These are phyloP conservation scores for Calonectris borealis DNA, from an alignment of 2,113 vertebrate genomes.

Conservation along the genomic window DNA sequence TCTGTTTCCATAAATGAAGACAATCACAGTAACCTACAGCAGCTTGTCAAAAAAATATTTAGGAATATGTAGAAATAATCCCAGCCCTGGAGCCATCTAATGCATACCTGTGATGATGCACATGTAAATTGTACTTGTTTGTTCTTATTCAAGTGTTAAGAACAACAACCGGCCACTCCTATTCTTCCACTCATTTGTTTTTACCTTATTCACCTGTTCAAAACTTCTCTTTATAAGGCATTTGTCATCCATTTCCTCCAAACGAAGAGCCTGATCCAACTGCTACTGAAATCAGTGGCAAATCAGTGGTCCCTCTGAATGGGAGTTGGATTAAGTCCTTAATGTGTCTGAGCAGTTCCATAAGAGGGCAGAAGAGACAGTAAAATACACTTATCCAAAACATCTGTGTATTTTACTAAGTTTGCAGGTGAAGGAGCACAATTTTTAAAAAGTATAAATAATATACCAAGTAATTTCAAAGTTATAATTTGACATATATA, in stretches of 20 bases:
- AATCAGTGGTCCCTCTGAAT: background rate
- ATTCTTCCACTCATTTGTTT: background rate
- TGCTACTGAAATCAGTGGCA: background rate
- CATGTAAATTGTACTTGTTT: background rate
- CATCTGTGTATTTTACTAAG: background rate
- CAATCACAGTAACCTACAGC: background rate
- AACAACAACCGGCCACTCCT: background rate
- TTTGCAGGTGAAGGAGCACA: background rate
- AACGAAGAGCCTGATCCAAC: background rate
- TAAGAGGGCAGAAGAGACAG: constrained; percentile 52
- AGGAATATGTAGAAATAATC: background rate
- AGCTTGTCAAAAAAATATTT: background rate
- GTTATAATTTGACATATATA: background rate
- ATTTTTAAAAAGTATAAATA: background rate
- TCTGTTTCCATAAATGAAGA: background rate
- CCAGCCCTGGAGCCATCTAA: background rate
- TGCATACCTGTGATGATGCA: no score
- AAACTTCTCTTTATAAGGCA: background rate
- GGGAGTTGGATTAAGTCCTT: background rate
- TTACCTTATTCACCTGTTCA: background rate
- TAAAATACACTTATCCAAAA: background rate
- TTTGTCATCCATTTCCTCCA: background rate
- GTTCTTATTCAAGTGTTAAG: background rate
- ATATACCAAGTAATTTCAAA: background rate
- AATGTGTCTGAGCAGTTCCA: background rate